Conservation (phyloP, 2,888 invertebrate genomes). For the Coecobrya sp. region DNA sequence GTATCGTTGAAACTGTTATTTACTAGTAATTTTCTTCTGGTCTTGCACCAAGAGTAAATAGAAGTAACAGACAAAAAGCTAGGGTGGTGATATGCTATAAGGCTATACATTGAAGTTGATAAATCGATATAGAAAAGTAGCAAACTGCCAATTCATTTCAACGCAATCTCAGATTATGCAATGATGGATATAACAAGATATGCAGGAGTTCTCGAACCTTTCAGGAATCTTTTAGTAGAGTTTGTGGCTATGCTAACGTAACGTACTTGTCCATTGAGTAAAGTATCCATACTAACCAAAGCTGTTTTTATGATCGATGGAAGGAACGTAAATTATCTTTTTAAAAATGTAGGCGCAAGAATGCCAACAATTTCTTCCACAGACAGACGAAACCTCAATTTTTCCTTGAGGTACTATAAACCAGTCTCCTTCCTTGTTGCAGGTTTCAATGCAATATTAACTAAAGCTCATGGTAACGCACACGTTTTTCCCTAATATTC, state of each 20-base stretch:
- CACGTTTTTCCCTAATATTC: neutral
- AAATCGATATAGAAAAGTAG: neutral
- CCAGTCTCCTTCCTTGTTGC: too few species aligned
- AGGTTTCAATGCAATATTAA: too few species aligned
- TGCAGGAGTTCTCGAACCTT: neutral
- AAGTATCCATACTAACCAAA: too few species aligned
- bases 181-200: neutral
- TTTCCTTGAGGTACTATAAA: too few species aligned
- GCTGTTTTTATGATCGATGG: neutral
- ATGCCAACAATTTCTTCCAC: too few species aligned
- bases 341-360: neutral
- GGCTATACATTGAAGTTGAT: neutral
- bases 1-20: slow-evolving; percentile 27
- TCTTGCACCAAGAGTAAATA: neutral
- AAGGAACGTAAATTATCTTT: neutral
- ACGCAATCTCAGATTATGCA: neutral
- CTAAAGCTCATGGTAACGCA: too few species aligned
- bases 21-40: neutral
- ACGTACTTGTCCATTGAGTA: too few species aligned
- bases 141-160: neutral
- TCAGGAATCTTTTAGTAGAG: neutral
- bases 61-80: neutral
- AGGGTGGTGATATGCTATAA: neutral
- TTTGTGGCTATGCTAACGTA: neutral
- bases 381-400: neutral